Evolutionary conservation across 2,888 invertebrate species (phyloP).

Genomic region (Falcaria lacertinaria): DNA sequence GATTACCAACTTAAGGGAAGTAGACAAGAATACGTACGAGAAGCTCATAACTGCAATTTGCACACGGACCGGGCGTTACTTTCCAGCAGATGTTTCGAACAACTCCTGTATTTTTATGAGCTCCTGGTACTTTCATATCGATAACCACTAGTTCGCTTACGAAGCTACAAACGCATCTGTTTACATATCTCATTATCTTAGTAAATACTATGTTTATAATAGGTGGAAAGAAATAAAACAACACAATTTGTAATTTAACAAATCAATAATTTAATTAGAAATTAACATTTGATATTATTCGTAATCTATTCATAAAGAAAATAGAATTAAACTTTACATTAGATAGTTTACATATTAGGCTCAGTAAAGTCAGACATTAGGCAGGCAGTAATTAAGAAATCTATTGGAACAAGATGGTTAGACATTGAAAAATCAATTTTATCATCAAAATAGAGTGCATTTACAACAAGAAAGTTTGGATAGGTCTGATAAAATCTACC

Average conservation of each 20-base stretch:
- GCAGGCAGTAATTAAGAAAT: conserved; percentile 62
- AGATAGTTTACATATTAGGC: conserved; percentile 55
- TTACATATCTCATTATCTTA: too few species aligned
- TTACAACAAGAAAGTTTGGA: conserved; percentile 33
- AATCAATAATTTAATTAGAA: conserved; percentile 74
- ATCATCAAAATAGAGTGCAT: background rate
- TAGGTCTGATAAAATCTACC: conserved; percentile 52
- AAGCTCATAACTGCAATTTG: too few species aligned
- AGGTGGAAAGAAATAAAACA: conserved; percentile 36
- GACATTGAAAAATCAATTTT: conserved; percentile 43
- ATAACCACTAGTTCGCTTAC: too few species aligned
- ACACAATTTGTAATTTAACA: conserved; percentile 55
- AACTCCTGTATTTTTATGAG: too few species aligned
- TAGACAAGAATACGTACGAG: too few species aligned
- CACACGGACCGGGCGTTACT: too few species aligned
- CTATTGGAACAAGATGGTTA: conserved; percentile 45
- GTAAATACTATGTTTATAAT: too few species aligned
- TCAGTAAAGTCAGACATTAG: conserved; percentile 54
- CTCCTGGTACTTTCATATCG: too few species aligned
- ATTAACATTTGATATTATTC: conserved; percentile 66
- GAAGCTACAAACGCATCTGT: too few species aligned
- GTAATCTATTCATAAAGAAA: conserved; percentile 66
- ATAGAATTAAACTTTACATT: conserved; percentile 55
- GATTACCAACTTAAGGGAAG: too few species aligned
- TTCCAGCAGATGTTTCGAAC: too few species aligned